phyloP scores from a whole-genome alignment of 2,113 vertebrate genomes.

The Ctenodactylus gundi region DNA sequence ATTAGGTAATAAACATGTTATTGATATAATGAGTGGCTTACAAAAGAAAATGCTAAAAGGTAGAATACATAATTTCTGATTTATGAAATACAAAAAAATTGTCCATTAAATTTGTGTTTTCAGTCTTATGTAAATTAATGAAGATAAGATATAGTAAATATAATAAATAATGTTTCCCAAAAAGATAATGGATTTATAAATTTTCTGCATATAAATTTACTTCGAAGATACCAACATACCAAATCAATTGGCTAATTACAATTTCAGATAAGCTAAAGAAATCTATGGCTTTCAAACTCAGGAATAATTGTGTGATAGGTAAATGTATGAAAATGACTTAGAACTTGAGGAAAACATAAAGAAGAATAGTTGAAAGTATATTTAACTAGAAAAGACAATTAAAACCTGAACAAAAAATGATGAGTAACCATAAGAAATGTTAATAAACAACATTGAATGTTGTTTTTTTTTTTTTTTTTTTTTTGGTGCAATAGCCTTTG shows the following conservation, averaged over 20 bases:
- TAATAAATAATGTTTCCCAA: neutral
- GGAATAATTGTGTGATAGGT: neutral
- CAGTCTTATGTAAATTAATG: neutral
- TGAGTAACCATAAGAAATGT: neutral
- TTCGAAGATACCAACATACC: neutral
- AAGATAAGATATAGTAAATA: neutral
- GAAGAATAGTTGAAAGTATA: neutral
- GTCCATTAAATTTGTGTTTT: neutral
- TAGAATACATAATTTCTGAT: neutral
- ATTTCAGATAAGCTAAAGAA: slow-evolving; percentile 1
- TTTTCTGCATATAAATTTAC: neutral
- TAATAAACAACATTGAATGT: neutral
- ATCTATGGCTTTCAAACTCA: neutral
- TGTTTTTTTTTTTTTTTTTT: no score
- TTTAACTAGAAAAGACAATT: neutral
- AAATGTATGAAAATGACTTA: neutral
- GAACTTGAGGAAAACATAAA: neutral
- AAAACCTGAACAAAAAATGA: neutral
- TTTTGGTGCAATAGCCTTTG: neutral
- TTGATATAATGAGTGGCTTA: neutral
- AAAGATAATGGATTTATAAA: neutral
- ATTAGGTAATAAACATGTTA: neutral
- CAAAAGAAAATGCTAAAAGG: neutral
- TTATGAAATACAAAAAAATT: neutral
- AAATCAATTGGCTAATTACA: neutral